These are phyloP conservation scores for Cheirogaleus medius DNA, from an alignment of 2,113 vertebrate genomes.

Conservation along the genomic window DNA sequence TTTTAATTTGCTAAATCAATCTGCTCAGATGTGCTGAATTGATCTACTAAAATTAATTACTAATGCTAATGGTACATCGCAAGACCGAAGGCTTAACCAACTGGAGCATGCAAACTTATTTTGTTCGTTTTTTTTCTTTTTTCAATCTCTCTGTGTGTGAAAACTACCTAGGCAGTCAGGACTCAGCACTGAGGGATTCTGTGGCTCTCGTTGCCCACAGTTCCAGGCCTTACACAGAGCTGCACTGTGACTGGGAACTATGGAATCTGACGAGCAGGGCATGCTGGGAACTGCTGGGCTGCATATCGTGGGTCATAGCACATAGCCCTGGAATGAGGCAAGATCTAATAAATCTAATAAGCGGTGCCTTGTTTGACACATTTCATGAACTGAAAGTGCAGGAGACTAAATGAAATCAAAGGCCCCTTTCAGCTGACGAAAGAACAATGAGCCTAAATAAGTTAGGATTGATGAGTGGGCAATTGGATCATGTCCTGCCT, in stretches of 20 bases:
- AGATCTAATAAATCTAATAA: constrained; percentile 20
- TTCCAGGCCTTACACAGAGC: background rate
- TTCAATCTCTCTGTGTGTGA: background rate
- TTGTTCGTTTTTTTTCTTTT: background rate
- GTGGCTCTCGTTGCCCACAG: background rate
- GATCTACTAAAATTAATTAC: background rate
- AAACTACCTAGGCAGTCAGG: background rate
- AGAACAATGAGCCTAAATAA: constrained; percentile 71
- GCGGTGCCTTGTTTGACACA: constrained; percentile 25
- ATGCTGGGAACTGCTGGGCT: background rate
- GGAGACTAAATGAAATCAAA: constrained; percentile 62
- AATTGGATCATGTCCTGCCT: constrained; percentile 53
- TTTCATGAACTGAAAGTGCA: constrained; percentile 38
- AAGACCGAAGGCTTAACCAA: background rate
- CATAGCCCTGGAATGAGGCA: background rate
- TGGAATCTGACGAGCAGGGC: background rate
- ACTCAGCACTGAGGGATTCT: background rate
- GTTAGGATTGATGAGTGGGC: constrained; percentile 62
- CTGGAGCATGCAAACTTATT: background rate
- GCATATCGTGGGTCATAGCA: background rate
- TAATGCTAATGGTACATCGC: background rate
- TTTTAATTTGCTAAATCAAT: background rate
- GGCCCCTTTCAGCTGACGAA: constrained; percentile 51
- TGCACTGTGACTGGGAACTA: background rate
- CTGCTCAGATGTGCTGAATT: background rate